A percentile compares a stretch with the other conserved stretches of the same genome.
Evolutionary conservation across 2,888 invertebrate species (phyloP).

Genomic region (Hydroisotoma schaefferi): DNA sequence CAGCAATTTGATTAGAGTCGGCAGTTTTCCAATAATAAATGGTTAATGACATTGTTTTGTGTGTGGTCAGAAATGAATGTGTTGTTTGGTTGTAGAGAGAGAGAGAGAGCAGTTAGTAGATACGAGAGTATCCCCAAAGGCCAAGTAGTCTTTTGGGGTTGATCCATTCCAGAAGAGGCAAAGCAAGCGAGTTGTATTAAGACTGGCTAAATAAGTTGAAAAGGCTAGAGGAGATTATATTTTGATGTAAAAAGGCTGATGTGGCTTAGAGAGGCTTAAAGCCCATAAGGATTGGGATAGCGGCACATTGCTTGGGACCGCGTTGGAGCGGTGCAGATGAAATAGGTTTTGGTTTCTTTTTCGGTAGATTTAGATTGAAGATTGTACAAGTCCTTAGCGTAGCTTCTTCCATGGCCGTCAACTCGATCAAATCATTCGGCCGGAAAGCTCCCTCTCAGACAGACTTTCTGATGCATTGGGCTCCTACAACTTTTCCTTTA

Average conservation of each 20-base stretch:
- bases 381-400: constrained; percentile 30
- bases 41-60: too few species aligned
- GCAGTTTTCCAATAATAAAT: too few species aligned
- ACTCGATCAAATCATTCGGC: constrained; percentile 46
- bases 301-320: constrained; percentile 21
- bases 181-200: too few species aligned
- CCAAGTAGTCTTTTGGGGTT: constrained; percentile 7
- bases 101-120: neutral
- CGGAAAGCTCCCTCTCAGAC: constrained; percentile 41
- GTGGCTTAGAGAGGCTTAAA: constrained; percentile 25
- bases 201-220: constrained; percentile 5
- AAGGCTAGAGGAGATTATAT: constrained; percentile 26
- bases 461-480: constrained; percentile 26
- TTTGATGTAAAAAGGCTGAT: constrained; percentile 35
- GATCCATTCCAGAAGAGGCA: neutral
- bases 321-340: constrained; percentile 37
- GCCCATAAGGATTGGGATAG: constrained; percentile 20
- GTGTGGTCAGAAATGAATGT: too few species aligned
- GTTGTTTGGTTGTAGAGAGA: constrained; percentile 31
- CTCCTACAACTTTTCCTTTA: constrained; percentile 22
- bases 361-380: constrained; percentile 45
- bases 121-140: constrained; percentile 18
- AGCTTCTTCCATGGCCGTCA: constrained; percentile 38
- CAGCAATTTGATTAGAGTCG: too few species aligned
- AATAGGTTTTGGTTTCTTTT: constrained; percentile 45